These are phyloP conservation scores for Panurus biarmicus DNA, from an alignment of 2,113 vertebrate genomes.

Conservation along the genomic window DNA sequence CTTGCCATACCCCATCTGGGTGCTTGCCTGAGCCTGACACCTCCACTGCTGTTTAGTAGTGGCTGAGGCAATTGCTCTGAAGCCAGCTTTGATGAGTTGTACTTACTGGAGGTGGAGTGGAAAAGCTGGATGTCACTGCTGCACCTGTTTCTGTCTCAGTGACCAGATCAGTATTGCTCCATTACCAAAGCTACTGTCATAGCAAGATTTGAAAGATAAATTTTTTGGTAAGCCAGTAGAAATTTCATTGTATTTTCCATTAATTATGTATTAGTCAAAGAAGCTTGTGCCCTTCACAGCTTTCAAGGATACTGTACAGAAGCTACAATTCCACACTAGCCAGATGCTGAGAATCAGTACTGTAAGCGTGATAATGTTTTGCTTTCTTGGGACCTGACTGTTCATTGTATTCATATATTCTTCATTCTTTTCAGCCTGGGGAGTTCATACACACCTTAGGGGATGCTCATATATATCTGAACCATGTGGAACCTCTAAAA, in stretches of 20 bases:
- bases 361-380: background rate
- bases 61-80: background rate
- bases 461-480: slow-evolving; percentile 92
- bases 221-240: background rate
- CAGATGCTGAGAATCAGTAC: background rate
- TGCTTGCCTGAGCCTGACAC: background rate
- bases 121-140: background rate
- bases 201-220: background rate
- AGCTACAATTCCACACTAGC: background rate
- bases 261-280: background rate
- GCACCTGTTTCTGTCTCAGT: background rate
- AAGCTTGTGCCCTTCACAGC: background rate
- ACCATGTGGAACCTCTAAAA: slow-evolving; percentile 89
- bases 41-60: background rate
- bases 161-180: background rate
- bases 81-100: background rate
- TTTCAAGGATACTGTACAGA: background rate
- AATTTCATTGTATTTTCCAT: background rate
- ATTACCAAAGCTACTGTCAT: background rate
- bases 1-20: background rate
- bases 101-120: background rate
- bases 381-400: background rate
- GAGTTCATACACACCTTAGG: slow-evolving; percentile 95
- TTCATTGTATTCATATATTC: background rate
- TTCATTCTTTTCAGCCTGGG: slow-evolving; percentile 73